Conservation (phyloP, 1,140 invertebrate species). For the Helicoverpa armigera region DNA sequence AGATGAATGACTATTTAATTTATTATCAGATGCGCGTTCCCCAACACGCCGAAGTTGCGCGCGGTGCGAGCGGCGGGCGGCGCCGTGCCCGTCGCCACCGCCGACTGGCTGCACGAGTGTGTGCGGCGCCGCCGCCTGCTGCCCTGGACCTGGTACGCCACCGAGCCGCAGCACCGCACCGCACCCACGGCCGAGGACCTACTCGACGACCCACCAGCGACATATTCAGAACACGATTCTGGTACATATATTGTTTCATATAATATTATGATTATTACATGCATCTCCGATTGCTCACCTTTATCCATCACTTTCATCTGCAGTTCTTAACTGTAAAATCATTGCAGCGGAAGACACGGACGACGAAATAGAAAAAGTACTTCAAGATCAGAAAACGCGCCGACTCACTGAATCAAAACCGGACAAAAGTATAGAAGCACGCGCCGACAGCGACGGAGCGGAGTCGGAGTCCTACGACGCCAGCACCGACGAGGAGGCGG, state of each 20-base stretch:
- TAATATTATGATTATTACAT: background rate
- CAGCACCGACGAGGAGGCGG: conserved; percentile 5
- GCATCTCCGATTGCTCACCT: background rate
- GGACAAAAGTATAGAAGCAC: background rate
- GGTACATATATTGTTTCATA: background rate
- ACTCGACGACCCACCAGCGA: background rate
- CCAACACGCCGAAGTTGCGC: conserved; percentile 94
- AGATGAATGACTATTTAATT: no score
- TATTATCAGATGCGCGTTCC: conserved; percentile 92
- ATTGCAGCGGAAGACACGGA: conserved; percentile 83
- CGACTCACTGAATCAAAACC: conserved; percentile 34
- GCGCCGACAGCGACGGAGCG: background rate
- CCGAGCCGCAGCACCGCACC: conserved; percentile 71
- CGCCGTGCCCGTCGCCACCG: conserved; percentile 89
- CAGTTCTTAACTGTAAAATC: background rate
- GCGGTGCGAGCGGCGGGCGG: conserved; percentile 63
- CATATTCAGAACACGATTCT: background rate
- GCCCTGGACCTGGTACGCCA: conserved; percentile 91
- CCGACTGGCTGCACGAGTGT: conserved; percentile 92
- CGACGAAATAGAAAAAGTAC: conserved; percentile 86
- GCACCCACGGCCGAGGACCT: background rate
- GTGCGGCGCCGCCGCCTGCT: conserved; percentile 88
- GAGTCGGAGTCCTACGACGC: background rate
- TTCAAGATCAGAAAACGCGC: conserved; percentile 62
- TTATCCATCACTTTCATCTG: background rate